phyloP scores from a whole-genome alignment of 2,888 invertebrate species.

The Notodonta dromedarius region DNA sequence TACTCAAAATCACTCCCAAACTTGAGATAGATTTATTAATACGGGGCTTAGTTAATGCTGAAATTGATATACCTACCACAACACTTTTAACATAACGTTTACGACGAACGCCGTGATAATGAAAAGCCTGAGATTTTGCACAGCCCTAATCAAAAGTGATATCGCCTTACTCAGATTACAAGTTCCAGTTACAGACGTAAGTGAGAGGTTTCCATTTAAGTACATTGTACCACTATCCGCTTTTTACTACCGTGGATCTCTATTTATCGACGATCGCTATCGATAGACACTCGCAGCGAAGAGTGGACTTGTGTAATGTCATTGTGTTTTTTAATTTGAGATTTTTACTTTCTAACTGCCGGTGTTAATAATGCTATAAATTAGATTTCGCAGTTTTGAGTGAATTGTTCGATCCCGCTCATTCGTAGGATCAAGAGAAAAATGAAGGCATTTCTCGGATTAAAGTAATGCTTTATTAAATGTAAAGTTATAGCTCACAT shows the following conservation, averaged over 20 bases:
- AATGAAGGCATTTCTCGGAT: too few species aligned
- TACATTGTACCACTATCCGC: conserved; percentile 50
- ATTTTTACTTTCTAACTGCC: conserved; percentile 65
- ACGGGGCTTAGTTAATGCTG: too few species aligned
- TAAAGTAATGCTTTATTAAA: too few species aligned
- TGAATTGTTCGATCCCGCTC: conserved; percentile 7
- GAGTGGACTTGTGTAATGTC: conserved; percentile 60
- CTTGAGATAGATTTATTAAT: too few species aligned
- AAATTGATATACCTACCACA: too few species aligned
- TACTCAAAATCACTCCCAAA: too few species aligned
- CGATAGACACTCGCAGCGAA: conserved; percentile 64
- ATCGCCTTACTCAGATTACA: conserved; percentile 42
- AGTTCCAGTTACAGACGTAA: conserved; percentile 56
- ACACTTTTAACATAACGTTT: too few species aligned
- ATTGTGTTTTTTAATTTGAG: conserved; percentile 49
- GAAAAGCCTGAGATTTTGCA: neutral
- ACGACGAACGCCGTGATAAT: neutral
- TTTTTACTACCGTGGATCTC: conserved; percentile 56
- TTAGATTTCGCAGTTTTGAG: neutral
- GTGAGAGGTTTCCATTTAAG: conserved; percentile 65
- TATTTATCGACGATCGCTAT: conserved; percentile 57
- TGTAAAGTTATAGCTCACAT: too few species aligned
- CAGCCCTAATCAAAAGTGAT: conserved; percentile 18
- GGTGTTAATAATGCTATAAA: conserved; percentile 22
- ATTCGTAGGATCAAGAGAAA: neutral